Evolutionary conservation across 2,888 invertebrate genomes (phyloP).

Genomic region (Caenorhabditis angaria): DNA sequence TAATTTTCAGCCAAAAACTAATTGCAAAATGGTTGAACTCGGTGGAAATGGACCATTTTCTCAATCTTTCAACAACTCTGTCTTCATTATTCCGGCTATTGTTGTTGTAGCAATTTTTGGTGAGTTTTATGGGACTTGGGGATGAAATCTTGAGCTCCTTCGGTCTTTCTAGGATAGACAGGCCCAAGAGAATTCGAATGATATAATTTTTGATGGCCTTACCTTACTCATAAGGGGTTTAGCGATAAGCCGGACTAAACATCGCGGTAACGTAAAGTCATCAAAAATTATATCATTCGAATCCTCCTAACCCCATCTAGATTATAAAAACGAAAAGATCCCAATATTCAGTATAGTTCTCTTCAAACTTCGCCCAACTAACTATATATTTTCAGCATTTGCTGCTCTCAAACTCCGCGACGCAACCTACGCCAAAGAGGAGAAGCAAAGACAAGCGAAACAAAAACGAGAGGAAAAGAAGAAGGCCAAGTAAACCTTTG

Average conservation of each 20-base stretch:
- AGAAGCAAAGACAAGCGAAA: constrained; percentile 17
- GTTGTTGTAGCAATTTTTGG: constrained; percentile 83
- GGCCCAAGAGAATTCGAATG: too few relatives aligned
- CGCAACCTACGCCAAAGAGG: constrained; percentile 22
- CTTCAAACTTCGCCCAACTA: too few relatives aligned
- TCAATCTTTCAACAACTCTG: constrained; percentile 81
- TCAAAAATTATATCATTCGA: too few relatives aligned
- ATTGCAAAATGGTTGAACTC: constrained; percentile 59
- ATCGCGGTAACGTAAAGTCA: too few relatives aligned
- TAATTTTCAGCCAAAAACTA: too few relatives aligned
- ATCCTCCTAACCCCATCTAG: too few relatives aligned
- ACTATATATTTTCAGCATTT: constrained; percentile 27
- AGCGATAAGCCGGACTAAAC: too few relatives aligned
- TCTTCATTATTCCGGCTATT: constrained; percentile 86
- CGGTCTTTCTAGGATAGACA: too few relatives aligned
- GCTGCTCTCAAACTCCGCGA: constrained; percentile 33
- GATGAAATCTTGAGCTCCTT: neutral
- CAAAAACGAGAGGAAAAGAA: constrained; percentile 36
- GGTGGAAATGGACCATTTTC: constrained; percentile 56
- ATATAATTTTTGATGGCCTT: too few relatives aligned
- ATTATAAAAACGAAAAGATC: too few relatives aligned
- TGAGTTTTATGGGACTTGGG: constrained; percentile 72
- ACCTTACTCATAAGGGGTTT: too few relatives aligned
- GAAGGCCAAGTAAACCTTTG: constrained; percentile 36
- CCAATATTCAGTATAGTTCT: too few relatives aligned